Evolutionary conservation across 2,113 vertebrate genomes (phyloP), one percentile per base, ranked within the genome.

Genomic region (Amphilophus citrinellus): DNA sequence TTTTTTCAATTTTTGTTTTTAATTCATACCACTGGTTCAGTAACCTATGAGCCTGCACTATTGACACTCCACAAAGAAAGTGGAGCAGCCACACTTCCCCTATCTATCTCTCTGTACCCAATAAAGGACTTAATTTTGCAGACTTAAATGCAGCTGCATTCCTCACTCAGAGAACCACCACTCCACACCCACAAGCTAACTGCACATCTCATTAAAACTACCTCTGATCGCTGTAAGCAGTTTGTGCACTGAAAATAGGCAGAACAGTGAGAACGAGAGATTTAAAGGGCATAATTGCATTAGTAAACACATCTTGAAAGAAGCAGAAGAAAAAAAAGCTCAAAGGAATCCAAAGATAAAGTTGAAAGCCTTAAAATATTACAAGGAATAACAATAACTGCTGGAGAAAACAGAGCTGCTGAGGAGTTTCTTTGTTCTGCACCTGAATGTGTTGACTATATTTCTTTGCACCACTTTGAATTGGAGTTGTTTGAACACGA

Each of bases 61-160:
- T 44, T 60, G 44, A 56, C 76, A 61, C 63, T 73, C 62, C 65
- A 66, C 82, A 90, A 79, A 88, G 84, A 84, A 91, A 87, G 80
- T 86, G 27, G 44, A 80, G 30, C 32, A 20, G 15, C 30, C 68
- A 47, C 71, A 30, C 65, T 76, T 73, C 80, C 17, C 47, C 39
- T 42, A 13, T 77, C 78, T 42, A 37, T 59, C 62, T 37, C 65
- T 85, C 47, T 27, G 57, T 60, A 63, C 37, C 83, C 61, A 91
- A 90, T 83, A 92, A 84, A 90, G 76, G 79, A 61, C 83, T 84
- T 82, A 78, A 85, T 89, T 82, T 88, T 82, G 65, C 53, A 71
- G 89, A 10, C 37, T 10, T 39, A 39, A 39, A 80, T 89, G 88
- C 87, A 91, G 93, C 93, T 93, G 90, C 87, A 83, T 73, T 79